These are phyloP conservation scores for Syngnathoides biaculeatus DNA, from an alignment of 2,113 vertebrate genomes.

Conservation along the genomic window DNA sequence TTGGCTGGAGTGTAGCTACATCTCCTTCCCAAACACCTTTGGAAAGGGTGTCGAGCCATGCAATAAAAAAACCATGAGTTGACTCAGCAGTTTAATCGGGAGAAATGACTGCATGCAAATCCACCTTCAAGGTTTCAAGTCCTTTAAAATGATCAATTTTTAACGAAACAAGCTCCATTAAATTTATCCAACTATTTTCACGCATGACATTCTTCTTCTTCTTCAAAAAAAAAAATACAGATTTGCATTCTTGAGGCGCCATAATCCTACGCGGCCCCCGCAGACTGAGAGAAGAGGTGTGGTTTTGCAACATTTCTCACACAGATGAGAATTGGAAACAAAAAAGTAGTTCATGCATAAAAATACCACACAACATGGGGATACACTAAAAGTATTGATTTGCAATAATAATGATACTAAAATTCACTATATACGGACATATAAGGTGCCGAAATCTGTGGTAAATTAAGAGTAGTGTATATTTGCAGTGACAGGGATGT, in stretches of 20 bases:
- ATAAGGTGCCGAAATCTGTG: slow-evolving; percentile 20
- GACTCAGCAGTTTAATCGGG: background rate
- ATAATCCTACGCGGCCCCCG: too few species aligned
- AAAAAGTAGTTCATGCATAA: too few species aligned
- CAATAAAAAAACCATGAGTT: background rate
- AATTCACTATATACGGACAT: background rate
- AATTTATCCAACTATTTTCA: background rate
- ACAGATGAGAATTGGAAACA: too few species aligned
- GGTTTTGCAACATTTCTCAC: too few species aligned
- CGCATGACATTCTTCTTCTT: background rate
- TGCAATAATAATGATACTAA: too few species aligned
- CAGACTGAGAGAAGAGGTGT: too few species aligned
- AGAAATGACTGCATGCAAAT: background rate
- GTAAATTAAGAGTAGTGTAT: slow-evolving; percentile 43
- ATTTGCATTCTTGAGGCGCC: background rate
- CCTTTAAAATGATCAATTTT: background rate
- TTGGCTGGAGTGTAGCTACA: too few species aligned
- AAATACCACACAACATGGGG: too few species aligned
- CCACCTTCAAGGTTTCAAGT: background rate
- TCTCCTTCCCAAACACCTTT: too few species aligned
- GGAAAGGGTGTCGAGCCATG: background rate
- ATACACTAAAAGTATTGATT: too few species aligned
- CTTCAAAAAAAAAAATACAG: background rate
- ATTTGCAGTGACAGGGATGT: slow-evolving; percentile 67
- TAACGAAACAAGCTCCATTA: background rate